Conservation (phyloP, 2,797 vertebrate species). For the Craterocephalus amniculus region DNA sequence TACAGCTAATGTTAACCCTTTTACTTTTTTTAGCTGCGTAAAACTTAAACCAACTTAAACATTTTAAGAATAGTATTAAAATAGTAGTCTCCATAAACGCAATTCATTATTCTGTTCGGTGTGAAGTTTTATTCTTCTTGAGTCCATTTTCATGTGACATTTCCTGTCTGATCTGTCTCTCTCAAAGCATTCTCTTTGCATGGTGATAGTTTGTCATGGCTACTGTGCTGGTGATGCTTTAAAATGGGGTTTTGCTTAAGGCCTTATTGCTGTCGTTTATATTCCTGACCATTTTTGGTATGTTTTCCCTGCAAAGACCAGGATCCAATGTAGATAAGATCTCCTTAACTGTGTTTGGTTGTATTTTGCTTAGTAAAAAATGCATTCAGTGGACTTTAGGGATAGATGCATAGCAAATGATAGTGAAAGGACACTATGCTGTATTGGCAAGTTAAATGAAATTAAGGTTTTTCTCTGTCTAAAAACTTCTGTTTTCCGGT, state of each 20-base stretch:
- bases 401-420: neutral
- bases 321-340: slow-evolving; percentile 7
- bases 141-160: slow-evolving; percentile 14
- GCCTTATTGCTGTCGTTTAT: slow-evolving; percentile 28
- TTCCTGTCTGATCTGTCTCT: slow-evolving; percentile 36
- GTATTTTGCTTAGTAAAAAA: neutral
- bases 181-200: neutral
- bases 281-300: slow-evolving; percentile 76
- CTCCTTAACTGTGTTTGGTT: neutral
- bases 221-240: slow-evolving; percentile 9
- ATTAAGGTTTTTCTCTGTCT: neutral
- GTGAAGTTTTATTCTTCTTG: neutral
- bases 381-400: neutral
- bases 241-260: neutral
- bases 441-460: slow-evolving; percentile 2
- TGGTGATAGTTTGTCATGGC: neutral
- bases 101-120: neutral
- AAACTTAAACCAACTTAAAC: fast-evolving
- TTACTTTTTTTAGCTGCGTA: neutral
- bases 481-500: slow-evolving; percentile 12
- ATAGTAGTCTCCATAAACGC: neutral
- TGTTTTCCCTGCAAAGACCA: slow-evolving; percentile 33
- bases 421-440: neutral
- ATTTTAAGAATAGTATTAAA: neutral
- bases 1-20: neutral